Base-by-base conservation (phyloP, 2,113 vertebrate species). In the Nipponia nippon region DNA sequence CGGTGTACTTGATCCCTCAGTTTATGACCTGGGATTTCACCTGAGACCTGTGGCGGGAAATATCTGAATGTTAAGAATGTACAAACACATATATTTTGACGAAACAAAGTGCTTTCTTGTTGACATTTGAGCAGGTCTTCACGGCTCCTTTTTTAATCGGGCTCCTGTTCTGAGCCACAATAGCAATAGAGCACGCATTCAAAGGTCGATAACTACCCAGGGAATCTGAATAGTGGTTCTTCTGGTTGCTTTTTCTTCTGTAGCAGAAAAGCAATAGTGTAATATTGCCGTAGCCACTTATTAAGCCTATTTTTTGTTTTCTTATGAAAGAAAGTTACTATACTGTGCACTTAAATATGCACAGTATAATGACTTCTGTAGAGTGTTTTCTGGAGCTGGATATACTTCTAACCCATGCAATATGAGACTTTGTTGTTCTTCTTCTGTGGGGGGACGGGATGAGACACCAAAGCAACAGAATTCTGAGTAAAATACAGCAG, bases 21-120 rank as follows among this genome's bases (percentile, higher is more conserved):
- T 83, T 94, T 70, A 40, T 49, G 29, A 70, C 53, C 16, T 80
- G 53, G n/a, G 23, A 50, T 83, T 94, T 95, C 89, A 94, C 50
- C 72, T 65, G 90, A 87, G 80, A 69, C 58, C 52, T 22, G 16
- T 26, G 56, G 44, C 2, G 11, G 76, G 73, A 83, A 80, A 21
- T 77, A 53, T 40, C 17, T 38, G 49, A 77, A 72, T n/a, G 62
- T 76, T 80, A 80, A 70, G 70, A 83, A 77, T 63, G 73, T 77
- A 34, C 34, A 50, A 50, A 73, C 23, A 16, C 0, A 0, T 46
- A 21, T 69, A 70, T 85, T 85, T 88, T 80, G 62, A 82, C 61
- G 89, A 84, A 95, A 76, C 49, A 18, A 70, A 63, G 30, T 65
- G 34, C 44, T 84, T 81, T 92, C 40, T 25, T 72, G 10, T 36